Evolutionary conservation across 2,888 invertebrate genomes (phyloP).

Genomic region (Apantesis nais): DNA sequence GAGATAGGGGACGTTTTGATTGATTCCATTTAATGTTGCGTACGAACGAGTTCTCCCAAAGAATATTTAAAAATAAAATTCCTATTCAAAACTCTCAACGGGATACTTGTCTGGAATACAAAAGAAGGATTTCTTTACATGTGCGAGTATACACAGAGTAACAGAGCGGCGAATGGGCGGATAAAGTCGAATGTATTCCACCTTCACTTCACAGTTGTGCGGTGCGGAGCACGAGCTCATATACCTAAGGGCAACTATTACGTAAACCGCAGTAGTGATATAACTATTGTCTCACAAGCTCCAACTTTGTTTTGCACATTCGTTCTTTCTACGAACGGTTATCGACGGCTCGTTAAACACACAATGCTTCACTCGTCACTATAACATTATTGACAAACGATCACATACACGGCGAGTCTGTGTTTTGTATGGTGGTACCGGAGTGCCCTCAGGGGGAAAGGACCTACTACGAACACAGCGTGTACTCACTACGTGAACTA

Average conservation of each 20-base stretch:
- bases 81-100: background rate
- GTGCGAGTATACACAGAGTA: background rate
- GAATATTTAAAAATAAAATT: background rate
- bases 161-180: background rate
- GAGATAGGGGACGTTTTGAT: constrained; percentile 1
- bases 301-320: background rate
- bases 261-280: background rate
- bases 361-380: background rate
- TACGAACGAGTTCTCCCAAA: background rate
- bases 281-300: background rate
- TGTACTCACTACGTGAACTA: no score
- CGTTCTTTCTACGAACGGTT: background rate
- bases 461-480: background rate
- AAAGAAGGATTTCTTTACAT: background rate
- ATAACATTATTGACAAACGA: background rate
- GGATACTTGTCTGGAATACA: background rate
- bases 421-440: background rate
- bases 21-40: constrained; percentile 3
- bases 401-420: background rate
- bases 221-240: background rate
- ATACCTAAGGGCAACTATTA: background rate
- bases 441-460: background rate
- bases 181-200: background rate
- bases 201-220: background rate
- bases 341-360: background rate